Percentiles rank a stretch among this genome's conserved stretches.
Evolutionary conservation across 2,797 vertebrate genomes (phyloP).

Genomic region (Notolabrus celidotus): DNA sequence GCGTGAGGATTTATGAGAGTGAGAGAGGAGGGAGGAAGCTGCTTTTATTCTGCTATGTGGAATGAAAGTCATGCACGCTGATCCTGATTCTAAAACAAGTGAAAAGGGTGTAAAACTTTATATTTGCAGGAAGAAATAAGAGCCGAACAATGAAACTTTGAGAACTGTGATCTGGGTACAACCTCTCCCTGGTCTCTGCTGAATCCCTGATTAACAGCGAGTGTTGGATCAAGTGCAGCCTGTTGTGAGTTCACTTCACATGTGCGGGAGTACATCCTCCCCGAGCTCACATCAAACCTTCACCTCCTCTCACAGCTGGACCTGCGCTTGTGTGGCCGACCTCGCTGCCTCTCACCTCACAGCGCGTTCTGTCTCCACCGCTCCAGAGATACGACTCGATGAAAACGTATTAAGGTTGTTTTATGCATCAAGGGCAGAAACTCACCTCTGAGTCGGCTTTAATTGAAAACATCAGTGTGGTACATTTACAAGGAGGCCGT

Average conservation of each 20-base stretch:
- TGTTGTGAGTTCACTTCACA: constrained; percentile 35
- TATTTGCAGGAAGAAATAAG: no score
- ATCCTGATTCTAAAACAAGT: no score
- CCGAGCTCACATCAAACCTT: constrained; percentile 61
- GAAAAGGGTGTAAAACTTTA: no score
- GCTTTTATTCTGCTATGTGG: no score
- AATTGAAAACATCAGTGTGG: constrained; percentile 88
- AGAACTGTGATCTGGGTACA: no score
- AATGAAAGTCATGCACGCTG: no score
- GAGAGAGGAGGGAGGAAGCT: no score
- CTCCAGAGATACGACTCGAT: constrained; percentile 80
- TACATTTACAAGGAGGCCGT: constrained; percentile 87
- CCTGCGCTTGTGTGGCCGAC: constrained; percentile 76
- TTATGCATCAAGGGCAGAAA: constrained; percentile 69
- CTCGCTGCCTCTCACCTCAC: constrained; percentile 76
- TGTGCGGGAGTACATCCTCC: constrained; percentile 61
- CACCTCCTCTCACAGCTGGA: constrained; percentile 70
- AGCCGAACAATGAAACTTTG: not conserved
- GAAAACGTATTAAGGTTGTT: constrained; percentile 82
- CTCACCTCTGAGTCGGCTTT: constrained; percentile 72
- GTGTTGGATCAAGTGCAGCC: constrained; percentile 21
- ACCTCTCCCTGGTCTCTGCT: no score
- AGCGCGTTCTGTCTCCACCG: constrained; percentile 77
- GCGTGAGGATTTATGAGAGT: no score
- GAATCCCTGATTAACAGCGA: constrained; percentile 3